A percentile compares a stretch with the other conserved stretches of the same genome.
Evolutionary conservation across 1,140 invertebrate genomes (phyloP).

Genomic region (Oreohelix idahoensis): DNA sequence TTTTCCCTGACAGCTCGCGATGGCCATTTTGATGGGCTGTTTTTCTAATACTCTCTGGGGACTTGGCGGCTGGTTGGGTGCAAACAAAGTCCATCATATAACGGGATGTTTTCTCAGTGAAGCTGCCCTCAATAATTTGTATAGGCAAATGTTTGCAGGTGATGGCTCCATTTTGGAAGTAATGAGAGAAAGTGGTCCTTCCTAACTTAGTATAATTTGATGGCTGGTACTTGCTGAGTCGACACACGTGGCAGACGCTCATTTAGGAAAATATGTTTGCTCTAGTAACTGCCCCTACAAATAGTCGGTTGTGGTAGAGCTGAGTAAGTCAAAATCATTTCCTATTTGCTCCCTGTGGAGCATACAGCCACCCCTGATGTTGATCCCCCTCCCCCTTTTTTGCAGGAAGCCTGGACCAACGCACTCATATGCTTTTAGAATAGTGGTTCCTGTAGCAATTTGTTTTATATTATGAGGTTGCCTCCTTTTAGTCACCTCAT

Average conservation of each 20-base stretch:
- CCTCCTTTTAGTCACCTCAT: too few relatives aligned
- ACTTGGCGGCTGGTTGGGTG: neutral
- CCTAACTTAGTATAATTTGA: neutral
- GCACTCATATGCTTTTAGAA: too few relatives aligned
- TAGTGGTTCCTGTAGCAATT: too few relatives aligned
- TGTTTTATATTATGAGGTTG: too few relatives aligned
- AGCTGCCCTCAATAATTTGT: neutral
- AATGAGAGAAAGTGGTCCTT: neutral
- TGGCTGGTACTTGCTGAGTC: neutral
- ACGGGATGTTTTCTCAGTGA: neutral
- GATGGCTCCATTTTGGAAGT: constrained; percentile 3
- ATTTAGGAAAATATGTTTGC: too few relatives aligned
- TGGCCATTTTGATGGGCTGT: constrained; percentile 34
- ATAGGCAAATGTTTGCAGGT: neutral
- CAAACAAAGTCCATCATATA: neutral
- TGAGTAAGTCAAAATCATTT: too few relatives aligned
- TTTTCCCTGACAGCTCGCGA: constrained; percentile 36
- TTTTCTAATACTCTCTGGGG: constrained; percentile 22
- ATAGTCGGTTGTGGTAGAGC: too few relatives aligned
- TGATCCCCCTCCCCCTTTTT: too few relatives aligned
- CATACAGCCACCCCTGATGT: too few relatives aligned
- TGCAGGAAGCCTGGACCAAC: too few relatives aligned
- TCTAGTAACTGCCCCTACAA: too few relatives aligned
- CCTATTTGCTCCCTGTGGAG: too few relatives aligned
- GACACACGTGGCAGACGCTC: neutral